These are phyloP conservation scores for Hermetia illucens DNA, from an alignment of 1,140 invertebrate species.

Conservation along the genomic window DNA sequence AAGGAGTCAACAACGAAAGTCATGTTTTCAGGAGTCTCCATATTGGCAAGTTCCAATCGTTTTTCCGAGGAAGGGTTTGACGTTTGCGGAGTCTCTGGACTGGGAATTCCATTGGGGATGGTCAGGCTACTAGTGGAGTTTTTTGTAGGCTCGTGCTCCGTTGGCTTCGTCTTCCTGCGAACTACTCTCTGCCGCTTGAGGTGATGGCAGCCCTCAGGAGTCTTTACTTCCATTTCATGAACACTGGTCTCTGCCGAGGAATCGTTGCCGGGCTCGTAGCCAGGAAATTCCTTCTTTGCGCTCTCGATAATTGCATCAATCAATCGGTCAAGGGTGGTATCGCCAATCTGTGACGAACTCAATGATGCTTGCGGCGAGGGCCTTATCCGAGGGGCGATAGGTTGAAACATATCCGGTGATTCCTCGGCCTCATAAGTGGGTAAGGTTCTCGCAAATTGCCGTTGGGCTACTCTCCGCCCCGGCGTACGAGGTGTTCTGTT, in stretches of 20 bases:
- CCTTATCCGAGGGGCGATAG: neutral
- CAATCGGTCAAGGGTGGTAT: constrained; percentile 27
- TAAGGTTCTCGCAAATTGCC: too few species aligned
- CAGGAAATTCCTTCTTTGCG: constrained; percentile 19
- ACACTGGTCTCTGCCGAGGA: constrained; percentile 14
- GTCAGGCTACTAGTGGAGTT: constrained; percentile 6
- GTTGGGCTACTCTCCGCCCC: neutral
- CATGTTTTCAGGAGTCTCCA: constrained; percentile 1
- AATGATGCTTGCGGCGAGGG: constrained; percentile 16
- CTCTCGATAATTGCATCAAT: constrained; percentile 28
- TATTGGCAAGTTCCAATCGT: constrained; percentile 1
- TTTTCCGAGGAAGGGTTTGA: neutral
- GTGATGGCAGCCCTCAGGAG: constrained; percentile 16
- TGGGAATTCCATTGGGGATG: constrained; percentile 5
- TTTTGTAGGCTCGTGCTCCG: constrained; percentile 1
- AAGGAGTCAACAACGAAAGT: neutral
- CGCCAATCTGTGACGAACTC: constrained; percentile 26
- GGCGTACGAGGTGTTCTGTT: neutral
- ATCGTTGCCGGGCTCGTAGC: neutral
- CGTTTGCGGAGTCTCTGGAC: constrained; percentile 9
- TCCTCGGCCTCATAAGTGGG: too few species aligned
- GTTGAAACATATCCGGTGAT: too few species aligned
- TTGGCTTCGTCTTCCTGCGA: constrained; percentile 18
- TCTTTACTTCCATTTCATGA: constrained; percentile 28
- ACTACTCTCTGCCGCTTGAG: constrained; percentile 27